Conservation (phyloP, 2,797 vertebrate genomes). For the Taenioides sp. region DNA sequence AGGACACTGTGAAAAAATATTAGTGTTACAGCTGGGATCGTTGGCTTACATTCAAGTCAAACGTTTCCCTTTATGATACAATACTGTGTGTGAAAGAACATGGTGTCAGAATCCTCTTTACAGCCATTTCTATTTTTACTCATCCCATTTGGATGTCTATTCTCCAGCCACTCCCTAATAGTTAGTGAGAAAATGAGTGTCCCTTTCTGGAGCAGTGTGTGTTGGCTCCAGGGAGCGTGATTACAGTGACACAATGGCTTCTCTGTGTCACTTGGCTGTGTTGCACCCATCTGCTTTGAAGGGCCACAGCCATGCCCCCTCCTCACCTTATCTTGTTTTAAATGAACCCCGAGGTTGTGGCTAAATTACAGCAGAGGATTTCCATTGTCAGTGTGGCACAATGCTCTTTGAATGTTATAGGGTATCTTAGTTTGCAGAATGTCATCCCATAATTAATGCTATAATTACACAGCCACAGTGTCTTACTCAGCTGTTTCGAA, state of each 20-base stretch:
- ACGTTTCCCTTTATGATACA: constrained; percentile 13
- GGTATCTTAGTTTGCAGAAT: background rate
- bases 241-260: constrained; percentile 70
- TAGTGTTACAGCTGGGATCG: too few relatives aligned
- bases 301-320: constrained; percentile 19
- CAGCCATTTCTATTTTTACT: constrained; percentile 73
- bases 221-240: constrained; percentile 64
- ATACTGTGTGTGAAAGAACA: constrained; percentile 20
- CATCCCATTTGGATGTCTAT: constrained; percentile 76
- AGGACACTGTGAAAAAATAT: too few relatives aligned
- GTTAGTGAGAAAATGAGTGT: constrained; percentile 67
- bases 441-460: background rate
- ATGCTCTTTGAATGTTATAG: background rate
- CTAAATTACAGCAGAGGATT: constrained; percentile 13
- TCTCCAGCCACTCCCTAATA: constrained; percentile 70
- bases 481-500: constrained; percentile 18
- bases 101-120: constrained; percentile 39
- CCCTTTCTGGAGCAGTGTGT: constrained; percentile 71
- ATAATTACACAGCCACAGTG: constrained; percentile 1
- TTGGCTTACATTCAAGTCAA: background rate
- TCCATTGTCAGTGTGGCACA: background rate
- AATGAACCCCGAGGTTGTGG: constrained; percentile 9
- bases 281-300: constrained; percentile 61
- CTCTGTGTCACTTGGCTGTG: constrained; percentile 70
- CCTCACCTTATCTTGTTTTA: constrained; percentile 38